Conservation (phyloP, 2,888 invertebrate species). For the Pyralis farinalis region DNA sequence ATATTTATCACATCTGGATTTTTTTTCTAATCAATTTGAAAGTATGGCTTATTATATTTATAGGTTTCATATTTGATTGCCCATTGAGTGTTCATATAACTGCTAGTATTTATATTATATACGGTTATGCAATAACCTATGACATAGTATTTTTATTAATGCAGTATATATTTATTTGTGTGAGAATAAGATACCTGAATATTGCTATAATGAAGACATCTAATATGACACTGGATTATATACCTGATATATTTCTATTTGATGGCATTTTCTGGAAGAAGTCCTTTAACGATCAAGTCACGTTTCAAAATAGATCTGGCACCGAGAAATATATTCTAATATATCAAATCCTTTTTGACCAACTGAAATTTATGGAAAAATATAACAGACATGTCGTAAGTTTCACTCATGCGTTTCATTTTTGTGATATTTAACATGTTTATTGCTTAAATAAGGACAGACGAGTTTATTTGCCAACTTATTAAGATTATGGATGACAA, state of each 20-base stretch:
- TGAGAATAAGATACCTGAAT: constrained; percentile 4
- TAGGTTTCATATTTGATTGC: not conserved
- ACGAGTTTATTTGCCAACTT: no score
- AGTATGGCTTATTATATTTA: not conserved
- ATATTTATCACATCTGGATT: not conserved
- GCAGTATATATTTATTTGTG: not conserved
- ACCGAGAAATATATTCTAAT: not conserved
- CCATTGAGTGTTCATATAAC: not conserved
- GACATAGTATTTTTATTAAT: not conserved
- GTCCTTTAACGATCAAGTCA: not conserved
- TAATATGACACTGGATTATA: not conserved
- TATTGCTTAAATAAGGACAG: no score
- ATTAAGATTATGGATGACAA: no score
- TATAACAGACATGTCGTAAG: not conserved
- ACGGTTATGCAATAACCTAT: not conserved
- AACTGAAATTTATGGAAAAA: not conserved
- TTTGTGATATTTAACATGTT: no score
- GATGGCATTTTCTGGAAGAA: not conserved
- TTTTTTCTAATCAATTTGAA: not conserved
- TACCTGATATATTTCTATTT: constrained; percentile 1
- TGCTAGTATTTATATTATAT: not conserved
- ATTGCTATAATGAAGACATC: constrained; percentile 2
- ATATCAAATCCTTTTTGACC: not conserved
- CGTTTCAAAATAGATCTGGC: not conserved
- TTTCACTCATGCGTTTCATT: no score